Conservation (phyloP, 2,797 vertebrate species). For the Menidia menidia region DNA sequence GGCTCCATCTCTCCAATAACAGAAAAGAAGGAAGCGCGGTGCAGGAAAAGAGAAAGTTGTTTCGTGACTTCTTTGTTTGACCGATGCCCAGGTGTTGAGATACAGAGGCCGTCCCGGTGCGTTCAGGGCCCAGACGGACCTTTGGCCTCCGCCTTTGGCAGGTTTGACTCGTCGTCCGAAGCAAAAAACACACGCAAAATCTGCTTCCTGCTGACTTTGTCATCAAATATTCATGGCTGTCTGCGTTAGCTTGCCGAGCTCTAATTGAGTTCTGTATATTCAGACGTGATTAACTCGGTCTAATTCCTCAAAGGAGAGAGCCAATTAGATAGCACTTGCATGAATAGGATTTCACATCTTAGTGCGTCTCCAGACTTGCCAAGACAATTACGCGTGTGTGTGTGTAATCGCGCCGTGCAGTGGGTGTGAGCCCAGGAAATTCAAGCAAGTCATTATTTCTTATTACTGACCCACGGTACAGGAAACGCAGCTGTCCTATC, state of each 20-base stretch:
- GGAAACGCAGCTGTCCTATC: conserved; percentile 53
- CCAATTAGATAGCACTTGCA: conserved; percentile 82
- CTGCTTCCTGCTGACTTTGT: conserved; percentile 73
- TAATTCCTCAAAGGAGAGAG: conserved; percentile 86
- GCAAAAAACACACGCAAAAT: conserved; percentile 35
- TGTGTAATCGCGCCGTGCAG: conserved; percentile 63
- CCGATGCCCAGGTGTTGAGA: conserved; percentile 71
- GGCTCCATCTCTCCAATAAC: conserved; percentile 28
- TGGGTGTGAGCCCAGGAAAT: conserved; percentile 64
- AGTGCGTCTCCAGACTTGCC: conserved; percentile 65
- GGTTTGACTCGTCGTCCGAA: conserved; percentile 62
- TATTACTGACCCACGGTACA: conserved; percentile 62
- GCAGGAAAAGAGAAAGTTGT: conserved; percentile 19
- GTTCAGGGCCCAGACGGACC: conserved; percentile 40
- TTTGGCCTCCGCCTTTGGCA: conserved; percentile 29
- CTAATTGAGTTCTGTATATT: conserved; percentile 86
- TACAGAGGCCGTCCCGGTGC: conserved; percentile 47
- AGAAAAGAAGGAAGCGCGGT: conserved; percentile 24
- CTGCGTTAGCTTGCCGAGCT: conserved; percentile 80
- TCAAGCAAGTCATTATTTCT: conserved; percentile 72
- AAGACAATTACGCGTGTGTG: conserved; percentile 68
- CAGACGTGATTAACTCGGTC: conserved; percentile 83
- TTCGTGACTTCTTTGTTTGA: conserved; percentile 61
- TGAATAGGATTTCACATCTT: conserved; percentile 81
- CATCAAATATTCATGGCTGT: conserved; percentile 85